These are phyloP conservation scores for Acinonyx jubatus DNA, from an alignment of 2,113 vertebrate genomes.

Conservation along the genomic window DNA sequence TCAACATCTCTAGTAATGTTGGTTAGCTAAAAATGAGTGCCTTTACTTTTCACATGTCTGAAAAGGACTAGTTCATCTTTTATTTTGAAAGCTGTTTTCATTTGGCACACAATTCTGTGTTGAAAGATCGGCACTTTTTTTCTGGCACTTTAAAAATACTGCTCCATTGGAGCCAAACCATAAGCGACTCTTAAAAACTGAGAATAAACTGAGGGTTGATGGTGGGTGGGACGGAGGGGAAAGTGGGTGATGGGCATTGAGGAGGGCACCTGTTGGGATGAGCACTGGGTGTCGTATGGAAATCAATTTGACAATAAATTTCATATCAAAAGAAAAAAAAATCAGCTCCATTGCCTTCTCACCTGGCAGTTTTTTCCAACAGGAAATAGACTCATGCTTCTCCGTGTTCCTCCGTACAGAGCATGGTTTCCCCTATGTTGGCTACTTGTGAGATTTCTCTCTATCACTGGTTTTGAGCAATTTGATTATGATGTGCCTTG, in stretches of 20 bases:
- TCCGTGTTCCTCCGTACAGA: neutral
- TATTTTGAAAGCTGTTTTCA: neutral
- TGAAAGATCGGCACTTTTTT: neutral
- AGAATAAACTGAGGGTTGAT: no score
- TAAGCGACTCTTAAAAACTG: no score
- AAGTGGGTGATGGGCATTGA: no score
- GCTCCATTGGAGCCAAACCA: neutral
- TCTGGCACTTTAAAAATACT: neutral
- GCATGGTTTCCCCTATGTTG: neutral
- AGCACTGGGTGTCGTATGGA: no score
- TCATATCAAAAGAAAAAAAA: no score
- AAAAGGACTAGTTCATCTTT: neutral
- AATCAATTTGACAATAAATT: no score
- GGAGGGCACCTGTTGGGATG: no score
- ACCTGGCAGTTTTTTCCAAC: neutral
- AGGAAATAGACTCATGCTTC: neutral
- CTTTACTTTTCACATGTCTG: neutral
- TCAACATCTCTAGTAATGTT: neutral
- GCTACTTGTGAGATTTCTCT: neutral
- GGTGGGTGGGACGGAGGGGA: no score
- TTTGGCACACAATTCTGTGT: neutral
- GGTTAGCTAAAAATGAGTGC: neutral
- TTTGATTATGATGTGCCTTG: neutral
- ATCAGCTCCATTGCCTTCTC: neutral
- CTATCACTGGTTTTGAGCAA: neutral